Evolutionary conservation across 2,797 vertebrate genomes (phyloP), one percentile per base, ranked within the genome.

Genomic region (Sebastes iracundus): DNA sequence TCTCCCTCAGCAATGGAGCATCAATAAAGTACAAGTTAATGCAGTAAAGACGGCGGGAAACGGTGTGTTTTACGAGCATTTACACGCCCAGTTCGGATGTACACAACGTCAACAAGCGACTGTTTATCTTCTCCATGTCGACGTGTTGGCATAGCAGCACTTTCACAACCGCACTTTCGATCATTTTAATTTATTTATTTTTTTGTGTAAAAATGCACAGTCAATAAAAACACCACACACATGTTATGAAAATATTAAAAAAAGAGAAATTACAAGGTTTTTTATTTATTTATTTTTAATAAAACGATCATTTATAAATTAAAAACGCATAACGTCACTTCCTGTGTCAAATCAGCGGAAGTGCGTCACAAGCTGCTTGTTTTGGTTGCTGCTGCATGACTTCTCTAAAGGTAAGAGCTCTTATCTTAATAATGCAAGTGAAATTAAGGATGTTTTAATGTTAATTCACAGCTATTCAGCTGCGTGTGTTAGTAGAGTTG

Each of bases 101-200:
- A 79, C 18, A 77, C 66, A 82, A 81, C 88, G 83, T 85, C 74
- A 82, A 74, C 72, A 49, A 49, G 60, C 69, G 63, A n/a, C 66
- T 7, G 95, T 96, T 96, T 96, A 94, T 93, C 91, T 94, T 93
- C 87, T 89, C 91, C 91, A 94, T 90, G 90, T 92, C 92, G 87
- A 94, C 93, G 93, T 96, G 93, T 94, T 91, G 88, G n/a, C 66
- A 20, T 83, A 80, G 70, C 72, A n/a, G 30, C 9, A 0, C 25
- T n/a, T 88, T 83, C 77, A 2, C 28, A 8, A 4, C 4, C 0
- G 79, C 90, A 93, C 86, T 93, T 95, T 96, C 35, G 35, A 12
- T 35, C 12, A 5, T 13, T 13, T 0, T 14, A 14, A 0, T 38
- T 35, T 38, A 6, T 14, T 38, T 38, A 13, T 11, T 13, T 2